A percentile compares a stretch with the other conserved stretches of the same genome.
Conservation (phyloP, 1,140 invertebrate species). For the Contarinia nasturtii region DNA sequence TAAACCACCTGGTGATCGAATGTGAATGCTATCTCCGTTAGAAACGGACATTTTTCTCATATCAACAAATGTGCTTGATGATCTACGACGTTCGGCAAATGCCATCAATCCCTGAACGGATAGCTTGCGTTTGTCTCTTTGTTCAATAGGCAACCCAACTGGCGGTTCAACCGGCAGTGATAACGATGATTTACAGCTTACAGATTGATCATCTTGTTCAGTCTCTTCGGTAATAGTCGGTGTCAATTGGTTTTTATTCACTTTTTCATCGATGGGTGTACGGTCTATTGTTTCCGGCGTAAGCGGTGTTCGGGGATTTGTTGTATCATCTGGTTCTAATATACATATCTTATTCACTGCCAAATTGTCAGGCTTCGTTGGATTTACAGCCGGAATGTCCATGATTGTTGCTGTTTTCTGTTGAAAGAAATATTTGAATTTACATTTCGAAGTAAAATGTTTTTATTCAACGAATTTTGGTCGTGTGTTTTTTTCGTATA, state of each 20-base stretch:
- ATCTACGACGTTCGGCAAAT: conserved; percentile 20
- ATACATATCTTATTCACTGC: conserved; percentile 1
- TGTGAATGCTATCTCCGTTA: conserved; percentile 19
- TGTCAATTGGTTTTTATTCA: background rate
- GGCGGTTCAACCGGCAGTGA: conserved; percentile 16
- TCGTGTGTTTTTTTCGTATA: background rate
- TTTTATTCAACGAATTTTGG: background rate
- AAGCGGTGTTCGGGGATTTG: background rate
- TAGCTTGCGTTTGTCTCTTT: conserved; percentile 13
- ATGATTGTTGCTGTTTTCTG: too few species aligned
- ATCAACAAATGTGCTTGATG: conserved; percentile 21
- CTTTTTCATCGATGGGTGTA: background rate
- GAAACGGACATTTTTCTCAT: conserved; percentile 21
- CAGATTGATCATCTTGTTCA: background rate
- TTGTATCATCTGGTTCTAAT: background rate
- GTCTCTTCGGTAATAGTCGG: conserved; percentile 4
- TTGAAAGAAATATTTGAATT: background rate
- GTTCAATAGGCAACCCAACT: conserved; percentile 14
- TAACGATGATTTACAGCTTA: conserved; percentile 15
- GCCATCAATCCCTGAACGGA: conserved; percentile 24
- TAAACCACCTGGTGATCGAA: conserved; percentile 10
- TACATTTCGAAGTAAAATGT: background rate
- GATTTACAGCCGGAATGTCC: too few species aligned
- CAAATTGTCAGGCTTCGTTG: conserved; percentile 1
- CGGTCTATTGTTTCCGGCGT: background rate